Evolutionary conservation across 2,888 invertebrate genomes (phyloP).

Genomic region (Parnassius apollo): DNA sequence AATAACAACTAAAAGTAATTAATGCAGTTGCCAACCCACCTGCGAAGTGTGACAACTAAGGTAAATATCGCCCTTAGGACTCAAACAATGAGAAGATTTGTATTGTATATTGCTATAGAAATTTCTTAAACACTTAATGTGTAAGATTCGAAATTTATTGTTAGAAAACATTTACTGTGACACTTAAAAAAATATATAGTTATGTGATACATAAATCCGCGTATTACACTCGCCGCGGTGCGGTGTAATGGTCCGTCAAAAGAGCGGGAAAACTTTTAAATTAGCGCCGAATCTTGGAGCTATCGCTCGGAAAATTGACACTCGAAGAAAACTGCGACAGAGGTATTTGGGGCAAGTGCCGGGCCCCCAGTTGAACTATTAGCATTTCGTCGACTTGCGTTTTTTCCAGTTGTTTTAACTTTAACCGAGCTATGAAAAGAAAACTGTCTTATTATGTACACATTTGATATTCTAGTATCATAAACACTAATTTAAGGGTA

Average conservation of each 20-base stretch:
- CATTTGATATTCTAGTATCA: too few relatives aligned
- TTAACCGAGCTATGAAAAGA: background rate
- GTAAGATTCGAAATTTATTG: too few relatives aligned
- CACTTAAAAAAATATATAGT: conserved; percentile 1
- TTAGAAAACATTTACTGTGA: background rate
- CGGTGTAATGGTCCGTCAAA: conserved; percentile 43
- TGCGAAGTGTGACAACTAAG: too few relatives aligned
- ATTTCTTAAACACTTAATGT: too few relatives aligned
- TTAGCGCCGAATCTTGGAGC: conserved; percentile 41
- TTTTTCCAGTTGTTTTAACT: conserved; percentile 13
- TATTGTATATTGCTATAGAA: too few relatives aligned
- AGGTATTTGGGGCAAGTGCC: conserved; percentile 7
- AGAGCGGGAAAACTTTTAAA: conserved; percentile 44
- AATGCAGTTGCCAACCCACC: too few relatives aligned
- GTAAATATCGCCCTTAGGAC: too few relatives aligned
- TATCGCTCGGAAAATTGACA: conserved; percentile 48
- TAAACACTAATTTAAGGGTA: too few relatives aligned
- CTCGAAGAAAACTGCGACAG: conserved; percentile 31
- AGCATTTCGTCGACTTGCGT: conserved; percentile 15
- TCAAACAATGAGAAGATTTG: too few relatives aligned
- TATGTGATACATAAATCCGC: conserved; percentile 33
- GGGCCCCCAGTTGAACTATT: conserved; percentile 7
- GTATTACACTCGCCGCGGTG: conserved; percentile 35
- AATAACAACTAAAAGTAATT: too few relatives aligned
- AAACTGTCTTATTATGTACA: too few relatives aligned